Evolutionary conservation across 2,797 vertebrate species (phyloP), one percentile per base, ranked within the genome.

Genomic region (Amphiprion clarkii): DNA sequence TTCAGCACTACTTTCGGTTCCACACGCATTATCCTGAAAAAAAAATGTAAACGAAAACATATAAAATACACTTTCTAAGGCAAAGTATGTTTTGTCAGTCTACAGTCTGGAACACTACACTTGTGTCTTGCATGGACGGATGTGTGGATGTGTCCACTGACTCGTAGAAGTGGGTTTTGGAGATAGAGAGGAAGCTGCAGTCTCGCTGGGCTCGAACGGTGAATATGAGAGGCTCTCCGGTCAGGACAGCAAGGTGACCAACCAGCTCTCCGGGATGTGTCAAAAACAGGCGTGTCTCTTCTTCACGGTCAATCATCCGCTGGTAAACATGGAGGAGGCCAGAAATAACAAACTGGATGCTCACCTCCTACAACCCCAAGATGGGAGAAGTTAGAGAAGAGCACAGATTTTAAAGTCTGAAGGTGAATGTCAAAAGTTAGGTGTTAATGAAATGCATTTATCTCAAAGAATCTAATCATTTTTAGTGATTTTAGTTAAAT

Each of bases 151-250:
- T 9, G 44, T 53, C 6, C 5, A 88, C 93, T 90, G 56, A 98
- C 98, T 98, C 97, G 10, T 99, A 99, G 89, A 99, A 99, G 88
- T 98, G 95, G 3, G 95, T 95, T 91, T 98, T 97, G 82, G 97
- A 97, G 89, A 99, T 96, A 25, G 96, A 96, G 12, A 99, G 94
- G 91, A 96, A 98, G 93, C 94, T 95, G 93, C 97, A 98, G 91
- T 98, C 98, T 1, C 96, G 81, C 74, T 97, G 96, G 71, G 98
- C 97, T 70, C 94, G 94, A 72, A 99, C 96, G 56, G 96, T 98
- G 91, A 99, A 99, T 91, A 98, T 98, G 1, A 99, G 96, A 0
- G 98, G 97, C 54, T 99, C 98, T 14, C 98, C 98, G 0, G 98
- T 99, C 65, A 99, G 95, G 39, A 98, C 98, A 0, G 98, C 97